Evolutionary conservation across 1,140 invertebrate species (phyloP), one percentile per base, ranked within the genome.

Genomic region (Apocrypta bakeri): DNA sequence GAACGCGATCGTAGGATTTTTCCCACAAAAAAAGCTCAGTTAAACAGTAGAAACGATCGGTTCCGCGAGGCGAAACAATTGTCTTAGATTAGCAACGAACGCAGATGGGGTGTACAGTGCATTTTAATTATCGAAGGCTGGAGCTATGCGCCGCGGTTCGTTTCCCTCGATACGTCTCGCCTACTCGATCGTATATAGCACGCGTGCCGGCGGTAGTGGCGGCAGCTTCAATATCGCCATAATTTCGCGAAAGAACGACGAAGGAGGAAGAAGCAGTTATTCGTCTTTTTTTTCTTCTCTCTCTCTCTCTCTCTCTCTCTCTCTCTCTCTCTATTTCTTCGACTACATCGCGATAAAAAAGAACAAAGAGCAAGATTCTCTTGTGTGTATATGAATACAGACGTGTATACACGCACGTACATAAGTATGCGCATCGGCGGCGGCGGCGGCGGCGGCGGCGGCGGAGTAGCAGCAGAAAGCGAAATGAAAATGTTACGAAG

Each of bases 41-140:
- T 3, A 29, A 25, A 66, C 63, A 25, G 24, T 66, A 66, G 17
- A 56, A 3, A 48, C 0, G 42, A 17, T 48, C 11, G 42, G 3
- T 14, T 48, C 21, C 42, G 29, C 27, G 12, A 40, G 25, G 31
- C 6, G 33, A 73, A 63, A 74, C 79, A 80, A 80, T 80, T 37
- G 31, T 71, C 31, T 37, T 37, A 37, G 29, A 25, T 11, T 37
- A 37, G 48, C 48, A 6, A 37, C 27, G 17, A 3, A 27, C 37
- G 25, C 66, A 17, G 64, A 27, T 17, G 25, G 33, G 37, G 25
- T 61, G 71, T 42, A 61, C 69, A 80, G 69, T 68, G 73, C 72
- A 24, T 81, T 76, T 68, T 81, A 81, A 81, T 81, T 81, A 76
- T 69, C 73, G 40, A 75, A 81, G 56, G 63, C 80, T 29, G n/a